Base-by-base conservation (phyloP, 2,888 invertebrate genomes). In the Tanypteryx hageni region DNA sequence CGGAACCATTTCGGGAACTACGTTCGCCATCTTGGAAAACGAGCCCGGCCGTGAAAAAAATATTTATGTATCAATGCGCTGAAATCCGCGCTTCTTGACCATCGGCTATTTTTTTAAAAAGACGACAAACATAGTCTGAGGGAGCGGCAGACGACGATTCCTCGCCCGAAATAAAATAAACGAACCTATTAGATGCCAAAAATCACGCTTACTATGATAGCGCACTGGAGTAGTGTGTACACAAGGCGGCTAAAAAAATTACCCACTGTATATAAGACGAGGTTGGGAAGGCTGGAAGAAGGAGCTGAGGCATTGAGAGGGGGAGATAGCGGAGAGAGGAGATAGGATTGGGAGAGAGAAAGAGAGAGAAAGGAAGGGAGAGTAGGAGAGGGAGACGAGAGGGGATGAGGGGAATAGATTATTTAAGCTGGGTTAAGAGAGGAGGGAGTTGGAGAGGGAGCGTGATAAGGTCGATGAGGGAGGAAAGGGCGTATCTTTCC, bases 21-120 rank as follows among this genome's bases (percentile, higher is more conserved):
- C 14, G 76, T 22, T 27, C 76, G 76, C 76, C 76, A 76, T 76
- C 76, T 76, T 76, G 76, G 22, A 27, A 27, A 76, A 76, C 76
- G 76, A 76, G 76, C 76, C 76, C 76, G 76, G 22, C 76, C 76
- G 76, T 0, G 76, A 76, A 76, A 76, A 76, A 76, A 76, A 76
- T 76, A 76, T 44, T 44, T 44, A 44, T 44, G 44, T 76, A 76
- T 22, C 76, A 27, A 11, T 76, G 76, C 76, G 27, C 13, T n/a
- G 76, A 76, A 76, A 27, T 13, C 76, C 76, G 11, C 76, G 76
- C 76, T 44, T 44, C 44, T 44, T 44, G 44, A 44, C 44, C 44
- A 44, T 44, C 44, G 44, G 5, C 44, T 5, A 44, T 44, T 5
- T 44, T 44, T 44, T 44, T 44, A 3, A 13, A 76, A 22, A 76